Base-by-base conservation (phyloP, 2,113 vertebrate genomes). In the Junco hyemalis region DNA sequence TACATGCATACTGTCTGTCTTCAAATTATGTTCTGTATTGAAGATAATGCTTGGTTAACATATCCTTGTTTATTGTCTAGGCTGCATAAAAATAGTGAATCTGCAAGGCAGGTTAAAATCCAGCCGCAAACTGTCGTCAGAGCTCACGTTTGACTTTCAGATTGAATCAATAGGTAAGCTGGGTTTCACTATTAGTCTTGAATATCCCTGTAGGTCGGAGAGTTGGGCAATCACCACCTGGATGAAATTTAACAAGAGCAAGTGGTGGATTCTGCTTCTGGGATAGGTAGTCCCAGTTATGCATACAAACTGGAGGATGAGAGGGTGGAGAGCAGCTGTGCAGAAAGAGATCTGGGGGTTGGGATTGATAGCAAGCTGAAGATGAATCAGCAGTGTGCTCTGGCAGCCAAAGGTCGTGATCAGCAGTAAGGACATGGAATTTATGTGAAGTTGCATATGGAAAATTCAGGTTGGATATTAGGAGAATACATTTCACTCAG, bases 21-120 rank as follows among this genome's bases (percentile, higher is more conserved):
- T 90, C 80, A 86, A 84, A 59, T 81, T 48, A 81, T 31, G 7
- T 68, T 29, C 28, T 63, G 17, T 45, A 8, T 38, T 86, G 86
- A 38, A 38, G 74, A 26, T 54, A 78, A 66, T 84, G 70, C 51
- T 63, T 94, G 28, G 77, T 66, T 95, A 47, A 96, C 29, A 28
- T 47, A 8, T 35, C 7, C 35, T 90, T 92, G 4, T 96, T 97
- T 96, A 12, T 91, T 82, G 57, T 93, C 70, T 81, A 99, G 99
- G 99, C 86, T 99, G 98, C 96, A 99, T 99, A 98, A 99, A 99
- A 97, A 99, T 99, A 90, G 99, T 99, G 74, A 99, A 99, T 97
- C 98, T 99, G 78, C 99, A 99, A 94, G 99, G 99, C 83, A 98
- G 98, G 93, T 98, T 99, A 96, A 99, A 99, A 98, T 99, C 99